phyloP scores from a whole-genome alignment of 2,797 vertebrate species.

The Pseudochirops cupreus region DNA sequence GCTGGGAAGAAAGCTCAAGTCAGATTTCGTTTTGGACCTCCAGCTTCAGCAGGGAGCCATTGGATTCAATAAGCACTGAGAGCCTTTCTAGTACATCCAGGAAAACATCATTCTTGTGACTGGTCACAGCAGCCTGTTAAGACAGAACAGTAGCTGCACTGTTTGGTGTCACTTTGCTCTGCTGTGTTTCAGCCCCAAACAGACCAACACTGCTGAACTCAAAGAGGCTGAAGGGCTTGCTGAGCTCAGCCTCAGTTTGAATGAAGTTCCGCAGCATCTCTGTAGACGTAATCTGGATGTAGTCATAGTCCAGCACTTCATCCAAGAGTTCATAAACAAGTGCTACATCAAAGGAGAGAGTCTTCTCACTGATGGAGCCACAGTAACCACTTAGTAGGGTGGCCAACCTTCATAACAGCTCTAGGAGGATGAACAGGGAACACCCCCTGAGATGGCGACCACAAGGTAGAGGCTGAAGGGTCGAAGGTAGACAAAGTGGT shows the following conservation, averaged over 20 bases:
- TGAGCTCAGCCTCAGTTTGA: slow-evolving; percentile 91
- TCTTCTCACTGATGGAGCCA: slow-evolving; percentile 90
- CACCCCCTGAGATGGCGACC: slow-evolving; percentile 84
- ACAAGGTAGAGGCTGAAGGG: slow-evolving; percentile 93
- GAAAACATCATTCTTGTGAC: slow-evolving; percentile 92
- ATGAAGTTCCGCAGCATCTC: slow-evolving; percentile 95
- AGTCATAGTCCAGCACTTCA: slow-evolving; percentile 93
- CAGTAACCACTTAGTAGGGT: slow-evolving; percentile 92
- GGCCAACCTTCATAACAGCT: slow-evolving; percentile 91
- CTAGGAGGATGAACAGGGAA: slow-evolving; percentile 91
- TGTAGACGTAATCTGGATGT: slow-evolving; percentile 91
- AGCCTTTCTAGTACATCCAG: slow-evolving; percentile 94
- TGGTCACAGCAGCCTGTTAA: slow-evolving; percentile 89
- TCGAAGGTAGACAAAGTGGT: slow-evolving; percentile 90
- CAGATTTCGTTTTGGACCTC: slow-evolving; percentile 93
- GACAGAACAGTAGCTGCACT: slow-evolving; percentile 91
- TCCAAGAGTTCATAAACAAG: slow-evolving; percentile 94
- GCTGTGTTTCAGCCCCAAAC: slow-evolving; percentile 95
- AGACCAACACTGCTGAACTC: slow-evolving; percentile 93
- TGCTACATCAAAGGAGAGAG: slow-evolving; percentile 91
- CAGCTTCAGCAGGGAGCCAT: slow-evolving; percentile 91
- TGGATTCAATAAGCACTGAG: slow-evolving; percentile 91
- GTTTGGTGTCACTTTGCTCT: slow-evolving; percentile 93
- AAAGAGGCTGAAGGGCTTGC: slow-evolving; percentile 92
- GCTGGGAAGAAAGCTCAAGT: slow-evolving; percentile 90